Percentiles rank a stretch among this genome's conserved stretches.
These are phyloP conservation scores for Meloidogyne chitwoodi DNA, from an alignment of 1,140 invertebrate genomes.

Conservation along the genomic window DNA sequence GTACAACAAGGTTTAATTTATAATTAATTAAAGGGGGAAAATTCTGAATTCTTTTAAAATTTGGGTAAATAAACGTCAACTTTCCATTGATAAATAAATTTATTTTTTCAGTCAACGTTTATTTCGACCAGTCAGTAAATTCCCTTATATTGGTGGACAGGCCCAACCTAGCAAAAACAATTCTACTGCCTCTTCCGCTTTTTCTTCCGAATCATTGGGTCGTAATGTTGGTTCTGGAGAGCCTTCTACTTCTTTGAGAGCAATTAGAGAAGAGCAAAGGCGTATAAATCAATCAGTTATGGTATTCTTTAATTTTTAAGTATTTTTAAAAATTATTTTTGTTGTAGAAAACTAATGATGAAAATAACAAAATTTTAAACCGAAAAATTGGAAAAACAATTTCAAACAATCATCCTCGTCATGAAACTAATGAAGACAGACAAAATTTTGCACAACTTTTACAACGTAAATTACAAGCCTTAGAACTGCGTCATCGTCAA, in stretches of 20 bases:
- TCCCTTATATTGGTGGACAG: constrained; percentile 33
- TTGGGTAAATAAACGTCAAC: no score
- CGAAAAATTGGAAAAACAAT: not conserved
- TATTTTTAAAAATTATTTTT: no score
- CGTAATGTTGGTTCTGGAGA: not conserved
- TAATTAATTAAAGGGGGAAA: not conserved
- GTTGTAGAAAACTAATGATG: not conserved
- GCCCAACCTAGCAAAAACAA: constrained; percentile 38
- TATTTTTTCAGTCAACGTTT: not conserved
- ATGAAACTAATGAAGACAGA: constrained; percentile 38
- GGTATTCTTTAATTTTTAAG: not conserved
- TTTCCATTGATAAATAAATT: no score
- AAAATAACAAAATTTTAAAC: not conserved
- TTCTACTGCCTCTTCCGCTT: constrained; percentile 41
- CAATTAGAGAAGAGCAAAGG: constrained; percentile 16
- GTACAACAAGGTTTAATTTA: constrained; percentile 30
- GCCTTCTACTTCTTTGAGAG: not conserved
- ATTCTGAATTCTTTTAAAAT: no score
- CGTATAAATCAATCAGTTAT: constrained; percentile 10
- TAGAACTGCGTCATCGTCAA: constrained; percentile 10
- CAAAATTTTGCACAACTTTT: constrained; percentile 34
- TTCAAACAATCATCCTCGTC: constrained; percentile 10
- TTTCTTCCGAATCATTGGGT: constrained; percentile 30
- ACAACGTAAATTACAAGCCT: constrained; percentile 25
- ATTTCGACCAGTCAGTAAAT: constrained; percentile 32